phyloP scores from a whole-genome alignment of 37 sponge, comb jelly and placozoan species.

The Mnemiopsis leidyi region DNA sequence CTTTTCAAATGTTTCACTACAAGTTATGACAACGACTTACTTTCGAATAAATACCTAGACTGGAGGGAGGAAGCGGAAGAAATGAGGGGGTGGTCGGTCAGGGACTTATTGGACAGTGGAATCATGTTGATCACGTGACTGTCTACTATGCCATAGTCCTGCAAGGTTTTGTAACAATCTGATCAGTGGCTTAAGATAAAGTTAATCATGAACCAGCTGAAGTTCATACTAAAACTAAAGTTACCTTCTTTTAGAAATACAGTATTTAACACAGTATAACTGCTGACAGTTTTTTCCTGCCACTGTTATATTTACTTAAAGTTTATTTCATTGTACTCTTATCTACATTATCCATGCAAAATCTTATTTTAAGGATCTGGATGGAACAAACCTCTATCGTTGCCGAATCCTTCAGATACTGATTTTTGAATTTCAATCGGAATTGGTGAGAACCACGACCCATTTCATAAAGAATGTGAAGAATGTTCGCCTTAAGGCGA shows the following conservation, averaged over 20 bases:
- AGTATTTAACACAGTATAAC: too few relatives aligned
- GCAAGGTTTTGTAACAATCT: constrained; percentile 7
- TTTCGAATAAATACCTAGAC: background rate
- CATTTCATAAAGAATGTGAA: constrained; percentile 70
- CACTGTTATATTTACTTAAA: too few relatives aligned
- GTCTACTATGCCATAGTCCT: constrained; percentile 66
- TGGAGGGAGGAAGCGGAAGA: constrained; percentile 28
- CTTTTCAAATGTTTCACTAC: too few relatives aligned
- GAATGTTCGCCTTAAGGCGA: constrained; percentile 58
- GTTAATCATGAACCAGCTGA: too few relatives aligned
- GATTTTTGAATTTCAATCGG: constrained; percentile 46
- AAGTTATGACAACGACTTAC: too few relatives aligned
- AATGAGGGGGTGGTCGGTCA: constrained; percentile 39
- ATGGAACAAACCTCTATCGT: constrained; percentile 66
- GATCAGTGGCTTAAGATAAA: too few relatives aligned
- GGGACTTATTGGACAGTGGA: constrained; percentile 63
- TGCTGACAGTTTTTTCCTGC: too few relatives aligned
- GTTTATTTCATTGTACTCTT: too few relatives aligned
- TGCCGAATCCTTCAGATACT: constrained; percentile 65
- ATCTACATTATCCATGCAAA: too few relatives aligned
- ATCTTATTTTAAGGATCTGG: too few relatives aligned
- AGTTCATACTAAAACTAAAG: too few relatives aligned
- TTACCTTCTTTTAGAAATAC: too few relatives aligned
- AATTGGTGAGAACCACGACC: constrained; percentile 66
- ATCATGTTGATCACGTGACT: constrained; percentile 66